Evolutionary conservation across 1,140 invertebrate species (phyloP), one percentile per base, ranked within the genome.

Genomic region (Saccostrea cuccullata): DNA sequence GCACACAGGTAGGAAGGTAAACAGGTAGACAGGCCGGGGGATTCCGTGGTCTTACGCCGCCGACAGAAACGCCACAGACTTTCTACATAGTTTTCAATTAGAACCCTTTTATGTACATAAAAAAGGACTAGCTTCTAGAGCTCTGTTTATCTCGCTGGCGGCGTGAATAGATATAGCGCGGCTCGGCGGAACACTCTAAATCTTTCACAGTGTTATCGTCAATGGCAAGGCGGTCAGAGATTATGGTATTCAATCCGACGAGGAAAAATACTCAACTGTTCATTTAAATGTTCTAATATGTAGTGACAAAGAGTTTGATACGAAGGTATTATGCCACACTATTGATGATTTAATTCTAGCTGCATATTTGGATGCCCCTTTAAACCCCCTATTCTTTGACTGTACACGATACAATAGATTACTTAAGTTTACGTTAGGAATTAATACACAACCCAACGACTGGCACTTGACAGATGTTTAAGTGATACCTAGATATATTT

Each of bases 51-150:
- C 6, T 26, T 30, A 77, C 15, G 1, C 70, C 26, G 26, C 26
- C 26, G 26, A 77, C 26, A 77, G 13, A 77, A 77, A 30, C 70
- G 11, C 67, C 36, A 8, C 26, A 26, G 70, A 77, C 70, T 77
- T 77, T 77, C 70, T 77, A 30, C 30, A 77, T 13, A 20, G 0
- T 77, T 77, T 77, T 77, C 70, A 77, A 77, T 77, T 77, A 77
- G 36, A 77, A 13, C 15, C 70, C 30, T 77, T 77, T 77, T 77
- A 36, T 77, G 70, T 77, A 77, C 70, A 30, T 17, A 30, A 77
- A 26, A 26, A 30, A 77, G 30, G 23, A 77, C 70, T 17, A 36
- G 70, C 23, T 15, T 40, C 70, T 26, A 36, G 26, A 30, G 23
- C 5, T 8, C 23, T 77, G 15, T 77, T 77, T 77, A 77, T 77